Percentiles rank a stretch among this genome's conserved stretches.
Conservation (phyloP, 92 coral and sea anemone genomes). For the Palythoa grandis region DNA sequence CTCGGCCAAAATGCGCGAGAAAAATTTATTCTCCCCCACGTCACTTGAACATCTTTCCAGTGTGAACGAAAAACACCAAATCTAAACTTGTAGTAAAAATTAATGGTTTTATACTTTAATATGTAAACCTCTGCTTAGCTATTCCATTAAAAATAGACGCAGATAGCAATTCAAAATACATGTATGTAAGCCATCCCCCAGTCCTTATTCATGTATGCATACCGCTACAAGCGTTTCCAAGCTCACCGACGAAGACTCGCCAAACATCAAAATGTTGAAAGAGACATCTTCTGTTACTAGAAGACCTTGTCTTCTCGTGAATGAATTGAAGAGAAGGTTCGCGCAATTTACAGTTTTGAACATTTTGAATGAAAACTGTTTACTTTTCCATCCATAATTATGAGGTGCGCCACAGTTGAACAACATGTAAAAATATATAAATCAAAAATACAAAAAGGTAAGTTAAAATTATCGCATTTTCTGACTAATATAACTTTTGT, state of each 20-base stretch:
- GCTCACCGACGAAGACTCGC: neutral
- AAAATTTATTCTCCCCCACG: neutral
- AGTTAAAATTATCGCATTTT: constrained; percentile 9
- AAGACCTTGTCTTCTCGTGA: neutral
- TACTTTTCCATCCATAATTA: neutral
- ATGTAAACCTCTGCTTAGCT: constrained; percentile 92
- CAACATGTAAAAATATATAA: neutral
- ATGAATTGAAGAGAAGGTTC: neutral
- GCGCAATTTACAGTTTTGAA: neutral
- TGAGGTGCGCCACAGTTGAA: neutral
- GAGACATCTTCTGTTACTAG: neutral
- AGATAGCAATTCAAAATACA: constrained; percentile 78
- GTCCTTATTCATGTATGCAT: constrained; percentile 96
- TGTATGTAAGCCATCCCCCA: constrained; percentile 74
- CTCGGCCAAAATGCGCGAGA: constrained; percentile 5
- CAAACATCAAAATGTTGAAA: neutral
- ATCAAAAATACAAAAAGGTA: neutral
- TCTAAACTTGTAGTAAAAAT: constrained; percentile 71
- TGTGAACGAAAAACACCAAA: constrained; percentile 44
- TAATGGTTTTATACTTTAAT: constrained; percentile 87
- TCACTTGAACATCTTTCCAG: constrained; percentile 17
- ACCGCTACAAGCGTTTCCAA: constrained; percentile 66
- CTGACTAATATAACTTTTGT: too few relatives aligned
- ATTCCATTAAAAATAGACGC: constrained; percentile 97
- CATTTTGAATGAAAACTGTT: neutral